These are phyloP conservation scores for Sebastes fasciatus DNA, from an alignment of 2,113 vertebrate species.

Conservation along the genomic window DNA sequence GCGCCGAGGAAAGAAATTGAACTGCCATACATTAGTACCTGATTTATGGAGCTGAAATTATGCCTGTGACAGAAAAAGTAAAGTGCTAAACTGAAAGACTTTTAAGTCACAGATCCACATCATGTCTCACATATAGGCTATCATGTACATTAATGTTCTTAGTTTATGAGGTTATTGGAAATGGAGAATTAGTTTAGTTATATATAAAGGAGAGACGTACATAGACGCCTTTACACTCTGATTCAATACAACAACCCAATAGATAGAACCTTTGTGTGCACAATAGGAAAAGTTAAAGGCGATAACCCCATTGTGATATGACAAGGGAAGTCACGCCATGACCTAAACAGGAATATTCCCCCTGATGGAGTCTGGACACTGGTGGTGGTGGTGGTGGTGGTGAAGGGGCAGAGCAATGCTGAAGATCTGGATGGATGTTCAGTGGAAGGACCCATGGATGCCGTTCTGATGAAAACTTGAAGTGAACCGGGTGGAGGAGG, in stretches of 20 bases:
- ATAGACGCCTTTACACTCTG: neutral
- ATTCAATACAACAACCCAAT: neutral
- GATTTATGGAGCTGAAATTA: conserved; percentile 34
- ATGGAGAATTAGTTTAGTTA: neutral
- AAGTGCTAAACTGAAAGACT: neutral
- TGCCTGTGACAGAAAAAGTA: conserved; percentile 1
- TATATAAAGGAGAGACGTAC: neutral
- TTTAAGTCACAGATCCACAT: neutral
- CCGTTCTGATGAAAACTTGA: neutral
- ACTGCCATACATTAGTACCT: neutral
- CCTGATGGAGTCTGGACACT: neutral
- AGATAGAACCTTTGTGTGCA: neutral
- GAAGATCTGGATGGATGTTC: neutral
- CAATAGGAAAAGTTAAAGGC: neutral
- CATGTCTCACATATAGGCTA: neutral
- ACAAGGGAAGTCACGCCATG: neutral
- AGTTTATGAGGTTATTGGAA: neutral
- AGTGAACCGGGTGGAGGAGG: neutral
- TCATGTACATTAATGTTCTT: neutral
- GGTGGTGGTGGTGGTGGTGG: neutral
- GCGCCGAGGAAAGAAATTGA: neutral
- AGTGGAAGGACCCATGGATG: neutral
- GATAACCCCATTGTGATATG: neutral
- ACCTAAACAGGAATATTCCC: neutral
- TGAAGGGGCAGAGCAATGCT: neutral